A percentile compares a stretch with the other conserved stretches of the same genome.
Evolutionary conservation across 1,140 invertebrate species (phyloP).

Genomic region (Tenebrio molitor): DNA sequence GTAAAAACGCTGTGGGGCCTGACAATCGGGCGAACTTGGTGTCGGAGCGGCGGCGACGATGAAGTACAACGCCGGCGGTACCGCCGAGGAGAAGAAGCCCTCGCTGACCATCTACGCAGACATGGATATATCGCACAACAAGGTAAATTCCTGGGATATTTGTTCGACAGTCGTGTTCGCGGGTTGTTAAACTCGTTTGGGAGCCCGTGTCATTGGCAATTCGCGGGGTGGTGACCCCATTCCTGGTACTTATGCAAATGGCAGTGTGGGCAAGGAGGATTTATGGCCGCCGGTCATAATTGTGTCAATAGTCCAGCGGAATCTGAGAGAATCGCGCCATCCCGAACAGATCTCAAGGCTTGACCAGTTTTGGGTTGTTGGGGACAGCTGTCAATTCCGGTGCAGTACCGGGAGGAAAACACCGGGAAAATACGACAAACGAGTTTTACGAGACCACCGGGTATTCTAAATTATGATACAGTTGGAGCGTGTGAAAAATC

Average conservation of each 20-base stretch:
- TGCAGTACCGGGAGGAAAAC: too few species aligned
- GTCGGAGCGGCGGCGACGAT: conserved; percentile 56
- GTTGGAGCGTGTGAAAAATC: too few species aligned
- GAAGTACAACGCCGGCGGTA: conserved; percentile 70
- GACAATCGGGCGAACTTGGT: neutral
- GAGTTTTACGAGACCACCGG: too few species aligned
- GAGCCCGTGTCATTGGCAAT: too few species aligned
- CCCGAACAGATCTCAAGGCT: too few species aligned
- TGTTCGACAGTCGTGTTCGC: neutral
- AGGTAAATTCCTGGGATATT: conserved; percentile 54
- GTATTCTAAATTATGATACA: too few species aligned
- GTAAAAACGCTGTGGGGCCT: neutral
- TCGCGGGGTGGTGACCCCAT: too few species aligned
- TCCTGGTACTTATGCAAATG: neutral
- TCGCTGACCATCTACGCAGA: conserved; percentile 70
- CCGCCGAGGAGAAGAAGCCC: conserved; percentile 70
- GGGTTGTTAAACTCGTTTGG: neutral
- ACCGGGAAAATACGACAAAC: too few species aligned
- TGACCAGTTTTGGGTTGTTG: too few species aligned
- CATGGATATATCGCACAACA: conserved; percentile 59
- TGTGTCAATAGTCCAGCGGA: neutral
- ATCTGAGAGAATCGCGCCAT: neutral
- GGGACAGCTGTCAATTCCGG: too few species aligned
- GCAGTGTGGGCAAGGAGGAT: neutral
- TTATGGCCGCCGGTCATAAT: neutral